Evolutionary conservation across 2,888 invertebrate genomes (phyloP), one percentile per base, ranked within the genome.

Genomic region (Callinectes sapidus): DNA sequence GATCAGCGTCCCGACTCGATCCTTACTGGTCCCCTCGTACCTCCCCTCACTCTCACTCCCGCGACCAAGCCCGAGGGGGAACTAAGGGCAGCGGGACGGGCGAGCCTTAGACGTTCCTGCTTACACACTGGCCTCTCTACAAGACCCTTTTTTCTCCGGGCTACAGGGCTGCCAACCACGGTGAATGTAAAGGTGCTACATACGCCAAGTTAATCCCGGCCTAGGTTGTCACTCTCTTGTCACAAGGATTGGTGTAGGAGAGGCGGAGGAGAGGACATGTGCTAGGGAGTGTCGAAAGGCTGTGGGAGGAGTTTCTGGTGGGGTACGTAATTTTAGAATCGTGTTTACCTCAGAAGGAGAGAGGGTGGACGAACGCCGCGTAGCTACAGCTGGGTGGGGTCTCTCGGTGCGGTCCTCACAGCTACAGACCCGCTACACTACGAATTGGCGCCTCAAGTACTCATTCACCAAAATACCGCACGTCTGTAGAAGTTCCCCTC

Each of bases 261-360:
- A 35, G 35, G 35, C 81, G 10, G 28, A 32, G 77, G 77, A 81
- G 14, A 10, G 23, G 28, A 35, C 35, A 35, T 35, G 28, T 35
- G 35, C 10, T n/a, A 3, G 23, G 2, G 3, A 35, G 13, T 35
- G 32, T 81, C 23, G 18, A 16, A 32, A 16, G 81, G 23, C 16
- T 13, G 35, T 35, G 32, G 14, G 81, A 81, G 35, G 16, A 81
- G 81, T 35, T 35, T 32, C 32, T 35, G 81, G 81, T 5, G 1
- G 81, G 81, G 32, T 81, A 13, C 23, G 81, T 81, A 81, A 81
- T 35, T 81, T 81, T 81, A 81, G 81, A 81, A 81, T 81, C 81
- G 32, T 81, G 81, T 81, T 81, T 71, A 71, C 81, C 81, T 13
- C 14, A 81, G 81, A 81, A 81, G 16, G 81, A 35, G 35, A 10